These are phyloP conservation scores for Nannoperca obscura DNA, from an alignment of 2,797 vertebrate species.

Conservation along the genomic window DNA sequence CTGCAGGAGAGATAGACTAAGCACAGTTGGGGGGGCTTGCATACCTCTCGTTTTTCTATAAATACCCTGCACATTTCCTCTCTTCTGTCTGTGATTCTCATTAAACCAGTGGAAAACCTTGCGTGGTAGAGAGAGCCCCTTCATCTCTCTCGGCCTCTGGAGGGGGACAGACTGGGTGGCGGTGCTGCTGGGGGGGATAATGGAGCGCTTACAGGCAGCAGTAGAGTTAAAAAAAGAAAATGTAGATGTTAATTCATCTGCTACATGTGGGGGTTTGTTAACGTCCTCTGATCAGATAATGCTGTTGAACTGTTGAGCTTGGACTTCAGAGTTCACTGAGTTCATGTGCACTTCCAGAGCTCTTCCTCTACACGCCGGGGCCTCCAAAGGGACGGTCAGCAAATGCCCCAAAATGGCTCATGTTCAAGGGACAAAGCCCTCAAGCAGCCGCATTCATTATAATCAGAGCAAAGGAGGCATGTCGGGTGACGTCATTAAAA, in stretches of 20 bases:
- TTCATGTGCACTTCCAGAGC: conserved; percentile 14
- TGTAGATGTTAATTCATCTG: conserved; percentile 78
- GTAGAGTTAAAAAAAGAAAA: conserved; percentile 9
- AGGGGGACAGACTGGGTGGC: conserved; percentile 49
- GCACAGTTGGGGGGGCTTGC: conserved; percentile 91
- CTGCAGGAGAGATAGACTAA: conserved; percentile 89
- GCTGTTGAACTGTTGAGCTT: neutral
- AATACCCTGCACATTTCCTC: conserved; percentile 93
- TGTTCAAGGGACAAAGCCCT: neutral
- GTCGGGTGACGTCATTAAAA: neutral
- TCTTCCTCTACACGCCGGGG: neutral
- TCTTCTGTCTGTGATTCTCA: conserved; percentile 92
- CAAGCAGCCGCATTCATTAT: neutral
- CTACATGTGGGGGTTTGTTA: neutral
- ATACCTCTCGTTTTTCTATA: conserved; percentile 91
- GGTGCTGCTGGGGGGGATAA: conserved; percentile 51
- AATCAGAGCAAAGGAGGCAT: neutral
- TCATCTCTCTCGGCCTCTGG: conserved; percentile 55
- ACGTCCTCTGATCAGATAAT: neutral
- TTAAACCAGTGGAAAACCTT: conserved; percentile 89
- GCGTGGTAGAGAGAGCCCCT: conserved; percentile 69
- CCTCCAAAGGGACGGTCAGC: neutral
- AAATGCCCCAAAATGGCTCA: neutral
- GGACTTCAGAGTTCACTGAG: conserved; percentile 15
- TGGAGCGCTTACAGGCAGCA: conserved; percentile 36